Conservation (phyloP, 1,140 invertebrate genomes). For the Harpegnathos saltator region DNA sequence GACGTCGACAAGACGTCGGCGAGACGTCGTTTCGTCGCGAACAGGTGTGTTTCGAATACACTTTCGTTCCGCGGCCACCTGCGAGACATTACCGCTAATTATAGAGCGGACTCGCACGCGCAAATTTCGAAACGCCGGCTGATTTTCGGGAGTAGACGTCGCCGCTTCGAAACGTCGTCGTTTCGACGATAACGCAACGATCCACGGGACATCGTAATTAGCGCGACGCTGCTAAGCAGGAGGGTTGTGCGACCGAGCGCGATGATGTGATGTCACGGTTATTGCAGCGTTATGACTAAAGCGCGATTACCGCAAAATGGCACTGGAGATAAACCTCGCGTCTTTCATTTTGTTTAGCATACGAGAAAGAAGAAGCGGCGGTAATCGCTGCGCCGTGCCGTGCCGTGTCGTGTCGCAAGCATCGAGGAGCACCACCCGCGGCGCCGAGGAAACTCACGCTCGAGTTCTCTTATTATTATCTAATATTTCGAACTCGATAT, state of each 20-base stretch:
- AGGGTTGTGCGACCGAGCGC: not conserved
- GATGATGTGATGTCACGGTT: not conserved
- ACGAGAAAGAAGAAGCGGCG: not conserved
- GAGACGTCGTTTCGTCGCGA: slow-evolving; percentile 8
- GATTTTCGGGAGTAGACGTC: not conserved
- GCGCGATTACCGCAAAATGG: not conserved
- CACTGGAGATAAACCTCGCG: not conserved
- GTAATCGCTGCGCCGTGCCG: too few relatives aligned
- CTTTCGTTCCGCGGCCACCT: slow-evolving; percentile 58
- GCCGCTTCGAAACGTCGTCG: not conserved
- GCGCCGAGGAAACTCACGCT: not conserved
- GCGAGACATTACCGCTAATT: slow-evolving; percentile 62
- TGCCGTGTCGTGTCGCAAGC: not conserved
- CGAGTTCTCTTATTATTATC: not conserved
- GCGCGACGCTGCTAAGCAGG: not conserved
- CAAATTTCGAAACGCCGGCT: slow-evolving; percentile 22
- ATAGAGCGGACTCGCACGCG: slow-evolving; percentile 41
- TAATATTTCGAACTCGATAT: not conserved
- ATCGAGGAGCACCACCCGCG: not conserved
- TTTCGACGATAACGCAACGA: not conserved
- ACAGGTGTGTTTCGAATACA: slow-evolving; percentile 67
- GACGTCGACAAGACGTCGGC: not conserved
- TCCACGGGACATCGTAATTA: not conserved
- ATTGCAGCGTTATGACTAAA: slow-evolving; percentile 7
- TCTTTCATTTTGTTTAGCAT: not conserved